A percentile compares a stretch with the other conserved stretches of the same genome.
Evolutionary conservation across 2,113 vertebrate genomes (phyloP).

Genomic region (Mustela lutreola): DNA sequence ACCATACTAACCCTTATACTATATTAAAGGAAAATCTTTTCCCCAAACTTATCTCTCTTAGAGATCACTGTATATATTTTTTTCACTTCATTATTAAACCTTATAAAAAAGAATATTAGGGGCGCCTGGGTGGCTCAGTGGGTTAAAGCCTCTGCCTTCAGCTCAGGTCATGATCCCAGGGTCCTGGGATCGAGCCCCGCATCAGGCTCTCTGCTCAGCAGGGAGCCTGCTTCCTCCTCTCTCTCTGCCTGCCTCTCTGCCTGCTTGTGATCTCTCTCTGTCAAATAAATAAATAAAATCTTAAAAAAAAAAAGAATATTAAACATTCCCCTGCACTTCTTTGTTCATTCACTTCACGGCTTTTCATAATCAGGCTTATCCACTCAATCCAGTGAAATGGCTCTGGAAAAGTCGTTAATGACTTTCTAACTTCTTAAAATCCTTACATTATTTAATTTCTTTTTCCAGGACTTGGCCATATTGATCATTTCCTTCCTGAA

Average conservation of each 20-base stretch:
- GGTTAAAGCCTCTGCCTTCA: too few relatives aligned
- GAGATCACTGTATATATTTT: neutral
- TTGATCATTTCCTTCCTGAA: neutral
- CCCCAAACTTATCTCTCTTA: neutral
- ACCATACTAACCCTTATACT: neutral
- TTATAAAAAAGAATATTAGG: neutral
- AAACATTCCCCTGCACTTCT: neutral
- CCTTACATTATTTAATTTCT: neutral
- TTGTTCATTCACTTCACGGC: neutral
- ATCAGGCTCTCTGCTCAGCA: too few relatives aligned
- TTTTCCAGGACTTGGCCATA: neutral
- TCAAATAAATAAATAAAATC: too few relatives aligned
- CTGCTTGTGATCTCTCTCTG: too few relatives aligned
- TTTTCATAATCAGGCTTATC: neutral
- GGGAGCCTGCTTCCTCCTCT: too few relatives aligned
- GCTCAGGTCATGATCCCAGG: too few relatives aligned
- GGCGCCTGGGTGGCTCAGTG: too few relatives aligned
- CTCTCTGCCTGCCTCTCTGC: too few relatives aligned
- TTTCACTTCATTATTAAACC: neutral
- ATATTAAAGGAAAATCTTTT: neutral
- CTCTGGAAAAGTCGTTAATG: neutral
- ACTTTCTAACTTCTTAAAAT: slow-evolving; percentile 10
- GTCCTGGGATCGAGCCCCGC: too few relatives aligned
- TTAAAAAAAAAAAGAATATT: neutral
- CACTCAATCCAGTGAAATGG: neutral